These are phyloP conservation scores for Argyresthia goedartella DNA, from an alignment of 2,888 invertebrate species.

Conservation along the genomic window DNA sequence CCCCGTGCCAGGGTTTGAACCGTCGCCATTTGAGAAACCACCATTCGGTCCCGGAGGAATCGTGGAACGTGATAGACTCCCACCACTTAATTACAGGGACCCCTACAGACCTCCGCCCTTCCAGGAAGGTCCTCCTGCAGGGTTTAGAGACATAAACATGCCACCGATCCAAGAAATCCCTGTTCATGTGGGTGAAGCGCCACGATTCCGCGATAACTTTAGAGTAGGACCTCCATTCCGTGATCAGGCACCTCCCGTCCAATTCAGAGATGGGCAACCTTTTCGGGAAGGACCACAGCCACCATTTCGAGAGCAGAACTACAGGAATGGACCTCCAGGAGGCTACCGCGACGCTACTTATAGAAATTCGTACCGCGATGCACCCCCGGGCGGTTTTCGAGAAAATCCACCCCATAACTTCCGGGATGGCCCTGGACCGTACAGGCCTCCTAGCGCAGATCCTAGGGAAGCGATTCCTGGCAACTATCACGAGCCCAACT, in stretches of 20 bases:
- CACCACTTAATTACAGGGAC: constrained; percentile 47
- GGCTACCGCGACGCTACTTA: constrained; percentile 35
- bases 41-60: constrained; percentile 42
- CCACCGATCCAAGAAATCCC: constrained; percentile 37
- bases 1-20: constrained; percentile 73
- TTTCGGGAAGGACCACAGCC: constrained; percentile 42
- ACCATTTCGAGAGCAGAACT: constrained; percentile 20
- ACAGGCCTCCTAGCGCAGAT: constrained; percentile 49
- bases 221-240: constrained; percentile 40
- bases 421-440: constrained; percentile 42
- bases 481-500: constrained; percentile 48
- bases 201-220: constrained; percentile 45
- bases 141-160: constrained; percentile 33
- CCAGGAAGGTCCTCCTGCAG: constrained; percentile 38
- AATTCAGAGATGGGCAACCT: constrained; percentile 28
- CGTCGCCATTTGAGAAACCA: constrained; percentile 66
- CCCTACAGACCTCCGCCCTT: constrained; percentile 38
- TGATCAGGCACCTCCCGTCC: constrained; percentile 40
- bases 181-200: constrained; percentile 47
- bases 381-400: constrained; percentile 28
- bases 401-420: constrained; percentile 47
- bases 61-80: constrained; percentile 48
- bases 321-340: neutral
- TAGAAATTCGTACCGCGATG: constrained; percentile 49
- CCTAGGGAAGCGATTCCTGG: constrained; percentile 38